Base-by-base conservation (phyloP, 2,888 invertebrate species). In the Volucella zonaria region DNA sequence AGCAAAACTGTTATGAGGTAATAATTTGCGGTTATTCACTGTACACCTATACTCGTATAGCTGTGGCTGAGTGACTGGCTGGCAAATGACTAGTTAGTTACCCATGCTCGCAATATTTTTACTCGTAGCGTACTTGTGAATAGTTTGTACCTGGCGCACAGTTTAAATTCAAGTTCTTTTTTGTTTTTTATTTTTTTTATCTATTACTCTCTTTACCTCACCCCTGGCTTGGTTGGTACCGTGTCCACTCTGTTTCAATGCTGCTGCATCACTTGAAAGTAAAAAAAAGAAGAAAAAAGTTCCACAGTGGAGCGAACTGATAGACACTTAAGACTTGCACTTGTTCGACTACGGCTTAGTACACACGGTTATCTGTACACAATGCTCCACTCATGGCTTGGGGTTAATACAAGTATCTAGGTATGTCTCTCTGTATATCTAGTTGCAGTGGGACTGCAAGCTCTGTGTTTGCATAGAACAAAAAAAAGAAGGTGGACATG, bases 1-100 rank as follows among this genome's bases (percentile, higher is more conserved):
- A 86, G 77, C 64, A 42, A 59, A 59, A 64, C 54, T 67, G 66
- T 82, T 82, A 82, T 82, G 86, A 74, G 82, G 82, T 82, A 86
- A 86, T 86, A 74, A 86, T 82, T 82, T 86, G 86, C 79, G 82
- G 82, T 87, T 86, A 18, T 76, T 79, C 80, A 81, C 68, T 51
- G 67, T 47, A 31, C 31, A 31, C 31, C 31, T 31, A 31, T 31
- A 31, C 31, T 31, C 6, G 31, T 31, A 31, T 31, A 31, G 4
- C 31, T 6, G 49, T 58, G 67, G 76, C 77, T 81, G 81, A 81
- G 76, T 68, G 73, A 79, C 43, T 64, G 74, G 54, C 73, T 74
- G 64, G 23, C 43, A 64, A 14, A 52, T 52, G 66, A 49, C 38
- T 67, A n/a, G n/a, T n/a, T n/a, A 15, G 18, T 12, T 11, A 12